Conservation (phyloP, 64 coral and sea anemone genomes). For the Astreopora myriophthalma region DNA sequence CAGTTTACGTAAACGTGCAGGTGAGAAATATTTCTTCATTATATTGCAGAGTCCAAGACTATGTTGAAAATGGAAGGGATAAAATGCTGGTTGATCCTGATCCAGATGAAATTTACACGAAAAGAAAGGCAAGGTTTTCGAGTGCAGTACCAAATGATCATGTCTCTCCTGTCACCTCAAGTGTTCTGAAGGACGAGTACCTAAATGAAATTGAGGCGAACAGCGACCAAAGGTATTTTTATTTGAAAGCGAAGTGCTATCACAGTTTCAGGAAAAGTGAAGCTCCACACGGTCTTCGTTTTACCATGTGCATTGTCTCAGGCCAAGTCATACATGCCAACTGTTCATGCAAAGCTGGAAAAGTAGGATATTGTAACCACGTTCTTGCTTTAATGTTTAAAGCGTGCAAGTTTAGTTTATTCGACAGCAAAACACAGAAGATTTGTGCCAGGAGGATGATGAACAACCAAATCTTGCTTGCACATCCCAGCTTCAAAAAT, state of each 20-base stretch:
- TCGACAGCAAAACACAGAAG: conserved; percentile 29
- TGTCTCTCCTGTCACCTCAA: neutral
- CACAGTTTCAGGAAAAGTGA: conserved; percentile 63
- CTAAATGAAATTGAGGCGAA: conserved; percentile 20
- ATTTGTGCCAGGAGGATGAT: conserved; percentile 47
- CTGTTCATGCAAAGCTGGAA: conserved; percentile 53
- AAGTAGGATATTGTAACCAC: conserved; percentile 48
- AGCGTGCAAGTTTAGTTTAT: conserved; percentile 65
- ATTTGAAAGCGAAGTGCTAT: conserved; percentile 33
- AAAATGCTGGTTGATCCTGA: neutral
- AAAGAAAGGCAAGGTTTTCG: neutral
- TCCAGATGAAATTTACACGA: neutral
- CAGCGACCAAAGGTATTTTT: conserved; percentile 37
- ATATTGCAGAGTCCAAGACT: neutral
- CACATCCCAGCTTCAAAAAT: conserved; percentile 67
- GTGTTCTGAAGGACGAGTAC: conserved; percentile 19
- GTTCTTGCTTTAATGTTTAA: conserved; percentile 59
- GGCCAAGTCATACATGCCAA: conserved; percentile 42
- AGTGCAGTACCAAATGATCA: neutral
- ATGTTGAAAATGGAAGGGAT: neutral
- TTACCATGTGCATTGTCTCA: conserved; percentile 47
- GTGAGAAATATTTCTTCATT: neutral
- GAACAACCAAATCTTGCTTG: conserved; percentile 45
- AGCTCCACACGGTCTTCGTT: conserved; percentile 26
- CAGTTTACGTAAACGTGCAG: too few species aligned